Evolutionary conservation across 2,888 invertebrate species (phyloP), one percentile per base, ranked within the genome.

Genomic region (Nomada flava): DNA sequence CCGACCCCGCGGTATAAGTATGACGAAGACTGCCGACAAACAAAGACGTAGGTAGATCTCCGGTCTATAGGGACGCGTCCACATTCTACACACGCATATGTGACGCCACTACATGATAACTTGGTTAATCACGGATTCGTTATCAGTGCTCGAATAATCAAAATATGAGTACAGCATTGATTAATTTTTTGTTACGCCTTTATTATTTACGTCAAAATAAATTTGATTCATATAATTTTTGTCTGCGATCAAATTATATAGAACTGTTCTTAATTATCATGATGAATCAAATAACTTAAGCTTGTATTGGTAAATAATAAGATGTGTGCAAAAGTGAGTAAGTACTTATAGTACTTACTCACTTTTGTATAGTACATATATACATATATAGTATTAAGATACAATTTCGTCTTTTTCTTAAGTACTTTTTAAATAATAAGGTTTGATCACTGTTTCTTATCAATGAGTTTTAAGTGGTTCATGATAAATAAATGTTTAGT

Each of bases 1-100:
- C 69, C 82, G 64, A 72, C 78, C 74, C 65, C 65, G 80, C 80
- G 76, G 18, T 72, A 79, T 72, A 47, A 65, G 65, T 10, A 20
- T 7, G 44, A 65, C 69, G 42, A 44, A 64, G 59, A 53, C 18
- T 55, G n/a, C 42, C 70, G 62, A 50, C 57, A 42, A 59, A 65
- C 82, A 15, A 36, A 67, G 76, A 73, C 64, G 72, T 52, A 74
- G 36, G 42, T 75, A 76, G 10, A 53, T 79, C 53, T 44, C 53
- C 53, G 20, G 44, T 59, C 72, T 70, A 29, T 60, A 72, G 72
- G 36, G 71, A 78, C 71, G 65, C 36, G 47, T 47, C n/a, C 59
- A 64, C 18, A 26, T 59, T 60, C 47, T 59, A 55, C 26, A 79
- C 65, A 60, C 67, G 62, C 47, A 42, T 57, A 59, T 44, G 71